Conservation (phyloP, 2,113 vertebrate genomes). For the Lepisosteus oculatus region DNA sequence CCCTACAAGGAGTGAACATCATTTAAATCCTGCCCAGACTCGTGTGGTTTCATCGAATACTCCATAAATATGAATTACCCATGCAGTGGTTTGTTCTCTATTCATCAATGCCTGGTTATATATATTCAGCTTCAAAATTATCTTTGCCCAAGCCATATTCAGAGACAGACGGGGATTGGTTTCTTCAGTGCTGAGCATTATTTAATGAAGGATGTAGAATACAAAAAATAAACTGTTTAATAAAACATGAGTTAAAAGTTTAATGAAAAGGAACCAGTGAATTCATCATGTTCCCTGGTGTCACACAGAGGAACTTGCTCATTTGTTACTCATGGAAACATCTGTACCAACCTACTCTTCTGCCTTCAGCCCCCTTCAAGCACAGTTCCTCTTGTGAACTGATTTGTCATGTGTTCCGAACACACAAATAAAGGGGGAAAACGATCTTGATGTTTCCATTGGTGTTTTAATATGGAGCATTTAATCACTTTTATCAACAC, state of each 20-base stretch:
- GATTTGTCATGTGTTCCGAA: not conserved
- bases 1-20: no score
- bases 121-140: no score
- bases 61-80: no score
- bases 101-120: no score
- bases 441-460: no score
- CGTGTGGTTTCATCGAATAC: no score
- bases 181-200: not conserved
- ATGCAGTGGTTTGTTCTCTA: no score
- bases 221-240: slow-evolving; percentile 9
- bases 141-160: not conserved
- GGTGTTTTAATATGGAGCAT: not conserved
- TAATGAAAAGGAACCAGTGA: slow-evolving; percentile 1
- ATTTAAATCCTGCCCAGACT: no score
- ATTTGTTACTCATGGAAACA: not conserved
- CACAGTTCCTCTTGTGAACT: not conserved
- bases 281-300: not conserved
- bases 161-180: not conserved
- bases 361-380: not conserved
- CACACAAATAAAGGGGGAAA: not conserved
- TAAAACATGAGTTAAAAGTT: slow-evolving; percentile 13
- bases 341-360: not conserved
- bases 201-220: slow-evolving; percentile 3
- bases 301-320: not conserved
- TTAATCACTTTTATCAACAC: not conserved